phyloP scores from a whole-genome alignment of 1,140 invertebrate species.

The Megalonaias nervosa region DNA sequence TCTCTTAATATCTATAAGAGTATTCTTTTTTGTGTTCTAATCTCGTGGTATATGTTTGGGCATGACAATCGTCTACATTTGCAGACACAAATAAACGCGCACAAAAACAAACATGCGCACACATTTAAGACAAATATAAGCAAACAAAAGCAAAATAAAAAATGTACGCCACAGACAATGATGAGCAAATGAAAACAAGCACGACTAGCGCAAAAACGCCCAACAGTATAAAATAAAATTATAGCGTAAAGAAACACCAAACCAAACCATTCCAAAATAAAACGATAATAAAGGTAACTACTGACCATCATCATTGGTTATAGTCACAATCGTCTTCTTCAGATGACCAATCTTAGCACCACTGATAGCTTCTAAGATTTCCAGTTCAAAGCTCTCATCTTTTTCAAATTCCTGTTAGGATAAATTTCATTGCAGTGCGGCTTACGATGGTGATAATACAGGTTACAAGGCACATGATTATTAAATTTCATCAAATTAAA shows the following conservation, averaged over 20 bases:
- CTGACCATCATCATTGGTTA: constrained; percentile 80
- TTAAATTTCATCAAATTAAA: no score
- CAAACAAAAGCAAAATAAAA: background rate
- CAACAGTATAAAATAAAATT: no score
- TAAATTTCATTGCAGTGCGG: no score
- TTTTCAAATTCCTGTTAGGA: constrained; percentile 74
- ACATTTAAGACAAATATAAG: no score
- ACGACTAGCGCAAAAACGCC: background rate
- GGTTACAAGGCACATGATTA: no score
- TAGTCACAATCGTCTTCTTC: constrained; percentile 78
- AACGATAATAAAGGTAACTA: background rate
- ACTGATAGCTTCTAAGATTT: constrained; percentile 73
- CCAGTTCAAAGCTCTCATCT: constrained; percentile 80
- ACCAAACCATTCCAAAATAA: no score
- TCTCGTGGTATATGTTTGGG: no score
- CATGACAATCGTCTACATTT: no score
- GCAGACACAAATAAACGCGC: no score
- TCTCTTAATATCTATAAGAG: no score
- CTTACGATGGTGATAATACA: no score
- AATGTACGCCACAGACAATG: background rate
- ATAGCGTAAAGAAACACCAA: background rate
- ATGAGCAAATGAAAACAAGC: background rate
- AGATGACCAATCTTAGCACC: constrained; percentile 76
- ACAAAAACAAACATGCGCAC: background rate
- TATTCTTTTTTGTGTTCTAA: no score